Percentiles rank a stretch among this genome's conserved stretches.
phyloP scores from a whole-genome alignment of 2,888 invertebrate species.

The Andrena minutula region DNA sequence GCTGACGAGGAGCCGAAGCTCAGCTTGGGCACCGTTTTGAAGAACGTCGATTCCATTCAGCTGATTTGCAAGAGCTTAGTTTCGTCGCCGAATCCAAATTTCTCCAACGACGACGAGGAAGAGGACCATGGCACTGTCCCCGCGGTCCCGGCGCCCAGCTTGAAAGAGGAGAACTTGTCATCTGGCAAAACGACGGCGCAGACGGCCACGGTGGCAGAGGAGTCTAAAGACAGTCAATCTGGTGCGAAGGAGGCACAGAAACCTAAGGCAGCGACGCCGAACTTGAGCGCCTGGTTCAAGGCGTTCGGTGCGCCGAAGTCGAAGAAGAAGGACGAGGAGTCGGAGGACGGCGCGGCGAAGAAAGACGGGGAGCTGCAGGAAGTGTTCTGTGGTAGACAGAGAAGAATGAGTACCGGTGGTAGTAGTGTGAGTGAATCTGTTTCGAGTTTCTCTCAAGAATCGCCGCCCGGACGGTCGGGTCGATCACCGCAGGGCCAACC shows the following conservation, averaged over 20 bases:
- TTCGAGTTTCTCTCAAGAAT: constrained; percentile 85
- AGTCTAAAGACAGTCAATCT: constrained; percentile 68
- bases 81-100: constrained; percentile 81
- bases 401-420: constrained; percentile 83
- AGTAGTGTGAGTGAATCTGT: constrained; percentile 82
- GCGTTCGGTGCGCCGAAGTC: constrained; percentile 95
- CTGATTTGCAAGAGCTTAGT: constrained; percentile 82
- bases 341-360: constrained; percentile 83
- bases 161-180: constrained; percentile 75
- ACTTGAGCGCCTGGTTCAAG: constrained; percentile 96
- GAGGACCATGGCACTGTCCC: constrained; percentile 78
- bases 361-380: constrained; percentile 84
- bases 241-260: constrained; percentile 85
- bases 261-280: constrained; percentile 91
- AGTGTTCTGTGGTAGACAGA: constrained; percentile 85
- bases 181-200: constrained; percentile 74
- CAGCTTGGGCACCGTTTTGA: constrained; percentile 93
- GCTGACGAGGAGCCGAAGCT: constrained; percentile 89
- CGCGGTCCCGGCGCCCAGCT: constrained; percentile 64
- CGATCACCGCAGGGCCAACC: constrained; percentile 84
- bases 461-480: constrained; percentile 88
- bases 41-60: constrained; percentile 83
- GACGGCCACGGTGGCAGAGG: constrained; percentile 73
- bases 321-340: constrained; percentile 87
- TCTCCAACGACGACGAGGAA: constrained; percentile 84